These are phyloP conservation scores for Schizotus pectinicornis DNA, from an alignment of 2,888 invertebrate genomes.

Conservation along the genomic window DNA sequence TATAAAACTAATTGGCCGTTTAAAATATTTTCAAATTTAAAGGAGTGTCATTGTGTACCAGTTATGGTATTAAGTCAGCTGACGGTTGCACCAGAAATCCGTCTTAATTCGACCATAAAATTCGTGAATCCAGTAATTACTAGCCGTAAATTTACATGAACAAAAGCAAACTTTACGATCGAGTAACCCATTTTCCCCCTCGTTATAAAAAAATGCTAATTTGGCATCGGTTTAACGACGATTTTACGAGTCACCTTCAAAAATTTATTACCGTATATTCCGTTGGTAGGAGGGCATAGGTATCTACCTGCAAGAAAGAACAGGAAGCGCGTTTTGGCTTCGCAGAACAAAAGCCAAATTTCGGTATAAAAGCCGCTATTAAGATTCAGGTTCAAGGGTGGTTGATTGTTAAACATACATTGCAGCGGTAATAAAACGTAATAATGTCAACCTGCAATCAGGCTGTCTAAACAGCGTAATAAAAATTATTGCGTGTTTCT, in stretches of 20 bases:
- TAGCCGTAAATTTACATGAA: too few relatives aligned
- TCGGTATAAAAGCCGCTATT: background rate
- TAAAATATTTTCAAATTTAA: too few relatives aligned
- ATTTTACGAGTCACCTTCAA: background rate
- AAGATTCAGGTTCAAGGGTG: slow-evolving; percentile 7
- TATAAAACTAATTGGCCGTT: too few relatives aligned
- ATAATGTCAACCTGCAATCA: background rate
- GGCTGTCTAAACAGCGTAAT: slow-evolving; percentile 6
- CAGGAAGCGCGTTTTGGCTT: background rate
- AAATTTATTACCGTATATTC: background rate
- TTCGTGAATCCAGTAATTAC: background rate
- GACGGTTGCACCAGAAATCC: too few relatives aligned
- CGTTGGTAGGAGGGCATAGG: background rate
- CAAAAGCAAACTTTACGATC: too few relatives aligned
- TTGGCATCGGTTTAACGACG: background rate
- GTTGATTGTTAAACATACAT: slow-evolving; percentile 3
- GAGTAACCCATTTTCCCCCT: background rate
- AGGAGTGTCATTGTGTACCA: too few relatives aligned
- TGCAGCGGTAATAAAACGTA: background rate
- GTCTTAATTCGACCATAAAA: background rate
- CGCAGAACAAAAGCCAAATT: background rate
- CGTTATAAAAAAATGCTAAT: background rate
- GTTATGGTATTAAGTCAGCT: too few relatives aligned
- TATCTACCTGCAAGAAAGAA: background rate
- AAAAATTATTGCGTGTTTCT: slow-evolving; percentile 2